phyloP scores from a whole-genome alignment of 2,113 vertebrate genomes.

The Pipra filicauda region DNA sequence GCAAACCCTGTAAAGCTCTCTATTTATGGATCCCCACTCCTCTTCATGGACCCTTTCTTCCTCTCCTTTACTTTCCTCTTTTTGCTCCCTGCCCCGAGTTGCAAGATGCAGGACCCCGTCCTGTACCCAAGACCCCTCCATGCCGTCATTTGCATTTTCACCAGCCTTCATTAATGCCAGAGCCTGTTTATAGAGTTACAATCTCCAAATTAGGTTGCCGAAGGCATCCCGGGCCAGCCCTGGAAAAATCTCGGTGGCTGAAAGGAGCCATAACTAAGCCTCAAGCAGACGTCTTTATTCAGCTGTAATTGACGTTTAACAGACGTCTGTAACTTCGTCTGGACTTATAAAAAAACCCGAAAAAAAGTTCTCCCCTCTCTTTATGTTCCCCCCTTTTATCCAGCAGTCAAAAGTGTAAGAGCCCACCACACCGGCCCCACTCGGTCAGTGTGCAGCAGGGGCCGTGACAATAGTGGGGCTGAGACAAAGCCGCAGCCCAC shows the following conservation, averaged over 20 bases:
- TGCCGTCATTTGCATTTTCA: conserved; percentile 61
- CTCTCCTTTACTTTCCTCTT: neutral
- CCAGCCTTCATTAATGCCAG: conserved; percentile 61
- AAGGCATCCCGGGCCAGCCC: conserved; percentile 62
- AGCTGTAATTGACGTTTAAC: conserved; percentile 78
- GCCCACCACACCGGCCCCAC: conserved; percentile 67
- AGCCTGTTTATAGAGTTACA: conserved; percentile 71
- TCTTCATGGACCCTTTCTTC: conserved; percentile 13
- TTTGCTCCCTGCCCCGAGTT: conserved; percentile 4
- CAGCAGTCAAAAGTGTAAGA: conserved; percentile 74
- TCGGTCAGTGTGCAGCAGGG: conserved; percentile 68
- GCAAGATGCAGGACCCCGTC: neutral
- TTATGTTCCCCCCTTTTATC: conserved; percentile 74
- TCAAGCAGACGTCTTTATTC: conserved; percentile 79
- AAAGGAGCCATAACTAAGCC: conserved; percentile 73
- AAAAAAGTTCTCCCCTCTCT: conserved; percentile 68
- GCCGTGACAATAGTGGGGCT: conserved; percentile 69
- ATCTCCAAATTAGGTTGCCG: conserved; percentile 72
- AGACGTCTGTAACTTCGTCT: conserved; percentile 78
- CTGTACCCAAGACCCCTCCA: neutral
- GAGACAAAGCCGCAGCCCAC: conserved; percentile 73
- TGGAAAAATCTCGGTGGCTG: conserved; percentile 68
- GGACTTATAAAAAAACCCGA: conserved; percentile 62
- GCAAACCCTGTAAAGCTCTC: neutral
- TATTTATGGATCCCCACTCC: neutral